Evolutionary conservation across 2,888 invertebrate genomes (phyloP).

Genomic region (Drosophila antonietae): DNA sequence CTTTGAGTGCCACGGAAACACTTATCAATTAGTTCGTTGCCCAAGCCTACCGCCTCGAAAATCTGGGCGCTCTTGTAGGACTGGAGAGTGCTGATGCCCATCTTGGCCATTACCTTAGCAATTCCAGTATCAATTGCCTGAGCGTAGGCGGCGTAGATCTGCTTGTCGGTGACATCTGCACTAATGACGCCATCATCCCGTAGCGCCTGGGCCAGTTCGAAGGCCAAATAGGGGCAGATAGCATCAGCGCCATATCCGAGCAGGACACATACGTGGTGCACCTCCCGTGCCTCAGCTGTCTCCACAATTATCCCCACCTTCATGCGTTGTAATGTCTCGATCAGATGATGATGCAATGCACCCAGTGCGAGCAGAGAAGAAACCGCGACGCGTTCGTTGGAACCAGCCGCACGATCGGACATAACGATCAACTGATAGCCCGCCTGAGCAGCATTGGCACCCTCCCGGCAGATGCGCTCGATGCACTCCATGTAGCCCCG

Average conservation of each 20-base stretch:
- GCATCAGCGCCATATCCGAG: constrained; percentile 99
- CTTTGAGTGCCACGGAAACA: constrained; percentile 94
- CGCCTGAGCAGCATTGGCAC: constrained; percentile 90
- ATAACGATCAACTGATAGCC: constrained; percentile 94
- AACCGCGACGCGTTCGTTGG: constrained; percentile 88
- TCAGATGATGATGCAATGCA: constrained; percentile 97
- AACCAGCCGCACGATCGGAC: constrained; percentile 90
- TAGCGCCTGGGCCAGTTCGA: constrained; percentile 95
- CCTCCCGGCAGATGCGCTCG: constrained; percentile 91
- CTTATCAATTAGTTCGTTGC: constrained; percentile 95
- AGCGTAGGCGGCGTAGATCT: constrained; percentile 94
- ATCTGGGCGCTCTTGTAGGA: constrained; percentile 99
- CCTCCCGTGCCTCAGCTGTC: constrained; percentile 97
- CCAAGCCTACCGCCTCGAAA: constrained; percentile 98
- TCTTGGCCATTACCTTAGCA: constrained; percentile 98
- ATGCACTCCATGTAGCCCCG: constrained; percentile 92
- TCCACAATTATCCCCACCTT: constrained; percentile 97
- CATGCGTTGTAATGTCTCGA: constrained; percentile 97
- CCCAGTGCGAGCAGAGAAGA: constrained; percentile 95
- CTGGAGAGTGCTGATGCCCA: constrained; percentile 99
- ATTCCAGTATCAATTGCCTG: constrained; percentile 96
- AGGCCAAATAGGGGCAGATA: constrained; percentile 98
- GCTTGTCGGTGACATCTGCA: constrained; percentile 90
- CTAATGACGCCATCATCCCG: constrained; percentile 94
- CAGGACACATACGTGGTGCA: constrained; percentile 98